Evolutionary conservation across 2,888 invertebrate species (phyloP), one percentile per base, ranked within the genome.

Genomic region (Agrilus mali): DNA sequence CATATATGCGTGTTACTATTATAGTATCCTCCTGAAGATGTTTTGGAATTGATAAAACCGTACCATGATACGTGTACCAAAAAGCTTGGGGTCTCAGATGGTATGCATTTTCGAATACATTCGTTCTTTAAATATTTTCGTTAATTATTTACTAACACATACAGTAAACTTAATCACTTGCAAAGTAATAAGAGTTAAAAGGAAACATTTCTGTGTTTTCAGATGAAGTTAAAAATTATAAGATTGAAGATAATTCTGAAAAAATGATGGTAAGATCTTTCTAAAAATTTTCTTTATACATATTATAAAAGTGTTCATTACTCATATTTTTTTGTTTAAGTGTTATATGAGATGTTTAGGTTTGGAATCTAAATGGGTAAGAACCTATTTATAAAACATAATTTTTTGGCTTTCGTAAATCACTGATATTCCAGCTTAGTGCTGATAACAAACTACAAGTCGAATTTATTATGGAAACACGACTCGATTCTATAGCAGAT

Each of bases 311-410:
- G 20, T 20, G 20, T 20, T 20, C 3, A 20, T 20, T 20, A 39
- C n/a, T 16, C 13, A 38, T 39, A 16, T 41, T 17, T 45, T 15
- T 38, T 33, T 27, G 43, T 58, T 61, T 49, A 41, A 62, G 62
- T 60, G 61, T 41, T 62, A 62, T 41, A 59, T 61, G 60, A 57
- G 59, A 46, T 62, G 62, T 42, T 47, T 62, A 8, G 57, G 61
- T 59, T 32, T 55, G 20, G 57, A 58, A 48, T 53, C 57, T 6
- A 56, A 58, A 50, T 63, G 63, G 61, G 61, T 61, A 52, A 36
- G 33, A 41, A 13, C 4, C 22, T 20, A n/a, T 17, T n/a, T 8
- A 27, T 46, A 38, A 5, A 13, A 34, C 27, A 15, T 22, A 35
- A 41, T 36, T 8, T 38, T 36, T 52, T 43, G 8, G 2, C 10